These are phyloP conservation scores for Hylaeus anthracinus DNA, from an alignment of 1,140 invertebrate genomes.

Conservation along the genomic window DNA sequence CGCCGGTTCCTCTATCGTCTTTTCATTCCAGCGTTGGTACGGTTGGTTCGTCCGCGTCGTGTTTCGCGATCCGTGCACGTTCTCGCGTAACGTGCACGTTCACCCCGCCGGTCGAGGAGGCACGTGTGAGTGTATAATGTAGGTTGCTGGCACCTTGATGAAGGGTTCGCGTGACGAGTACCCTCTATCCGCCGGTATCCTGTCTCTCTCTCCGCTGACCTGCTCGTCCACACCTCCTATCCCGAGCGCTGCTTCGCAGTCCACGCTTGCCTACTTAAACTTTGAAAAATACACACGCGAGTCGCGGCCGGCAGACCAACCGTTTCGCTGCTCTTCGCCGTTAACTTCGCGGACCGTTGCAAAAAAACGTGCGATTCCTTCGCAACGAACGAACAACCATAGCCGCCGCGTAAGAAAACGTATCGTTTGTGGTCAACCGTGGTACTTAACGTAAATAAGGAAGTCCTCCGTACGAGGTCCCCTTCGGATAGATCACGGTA, in stretches of 20 bases:
- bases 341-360: neutral
- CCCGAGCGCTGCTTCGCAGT: slow-evolving; percentile 49
- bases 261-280: slow-evolving; percentile 60
- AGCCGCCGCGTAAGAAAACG: no score
- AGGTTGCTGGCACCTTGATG: slow-evolving; percentile 77
- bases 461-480: no score
- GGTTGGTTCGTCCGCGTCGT: slow-evolving; percentile 13
- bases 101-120: slow-evolving; percentile 53
- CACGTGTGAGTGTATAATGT: slow-evolving; percentile 75
- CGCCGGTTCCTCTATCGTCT: slow-evolving; percentile 45
- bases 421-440: no score
- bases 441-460: no score
- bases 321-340: neutral
- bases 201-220: slow-evolving; percentile 75
- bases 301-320: slow-evolving; percentile 22
- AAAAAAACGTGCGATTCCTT: neutral
- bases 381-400: no score
- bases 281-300: slow-evolving; percentile 57
- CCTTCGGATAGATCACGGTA: no score
- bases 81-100: slow-evolving; percentile 63
- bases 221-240: slow-evolving; percentile 76
- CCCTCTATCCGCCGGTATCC: slow-evolving; percentile 74
- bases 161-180: slow-evolving; percentile 80
- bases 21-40: slow-evolving; percentile 23
- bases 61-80: slow-evolving; percentile 55